These are phyloP conservation scores for Picus viridis DNA, from an alignment of 2,797 vertebrate species.

Conservation along the genomic window DNA sequence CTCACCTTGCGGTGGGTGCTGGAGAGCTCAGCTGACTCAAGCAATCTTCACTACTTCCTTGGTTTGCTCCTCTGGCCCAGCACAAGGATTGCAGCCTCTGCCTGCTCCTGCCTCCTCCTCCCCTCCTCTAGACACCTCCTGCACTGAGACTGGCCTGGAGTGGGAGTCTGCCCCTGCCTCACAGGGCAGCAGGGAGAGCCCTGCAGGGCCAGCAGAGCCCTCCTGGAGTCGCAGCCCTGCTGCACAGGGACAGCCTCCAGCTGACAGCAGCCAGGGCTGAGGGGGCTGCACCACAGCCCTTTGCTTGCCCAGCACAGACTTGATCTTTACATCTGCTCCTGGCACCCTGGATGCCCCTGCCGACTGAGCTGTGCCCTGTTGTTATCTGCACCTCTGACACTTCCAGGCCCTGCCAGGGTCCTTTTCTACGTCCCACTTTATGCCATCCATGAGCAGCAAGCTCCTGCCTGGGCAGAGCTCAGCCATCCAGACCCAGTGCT, in stretches of 20 bases:
- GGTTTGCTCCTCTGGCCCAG: neutral
- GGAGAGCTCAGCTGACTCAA: constrained; percentile 52
- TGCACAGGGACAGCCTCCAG: neutral
- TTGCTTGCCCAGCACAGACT: constrained; percentile 35
- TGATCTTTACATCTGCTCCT: neutral
- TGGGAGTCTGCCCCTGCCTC: neutral
- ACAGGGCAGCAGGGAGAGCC: constrained; percentile 31
- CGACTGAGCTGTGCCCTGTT: constrained; percentile 26
- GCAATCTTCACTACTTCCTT: neutral
- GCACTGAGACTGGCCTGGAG: constrained; percentile 35
- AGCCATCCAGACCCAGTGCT: constrained; percentile 4
- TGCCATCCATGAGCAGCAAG: constrained; percentile 30
- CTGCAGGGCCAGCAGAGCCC: constrained; percentile 34
- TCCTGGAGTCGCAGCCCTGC: neutral
- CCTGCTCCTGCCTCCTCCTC: neutral
- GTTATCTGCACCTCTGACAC: constrained; percentile 29
- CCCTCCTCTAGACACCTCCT: constrained; percentile 22
- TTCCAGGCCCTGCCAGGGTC: constrained; percentile 9
- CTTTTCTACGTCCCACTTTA: constrained; percentile 32
- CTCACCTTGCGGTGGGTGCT: constrained; percentile 67
- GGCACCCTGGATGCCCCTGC: neutral
- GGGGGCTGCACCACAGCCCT: neutral
- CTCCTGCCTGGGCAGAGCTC: constrained; percentile 54
- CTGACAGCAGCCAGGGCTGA: constrained; percentile 13
- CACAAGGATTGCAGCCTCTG: constrained; percentile 1